These are phyloP conservation scores for Xestia c-nigrum DNA, from an alignment of 2,888 invertebrate genomes.

Conservation along the genomic window DNA sequence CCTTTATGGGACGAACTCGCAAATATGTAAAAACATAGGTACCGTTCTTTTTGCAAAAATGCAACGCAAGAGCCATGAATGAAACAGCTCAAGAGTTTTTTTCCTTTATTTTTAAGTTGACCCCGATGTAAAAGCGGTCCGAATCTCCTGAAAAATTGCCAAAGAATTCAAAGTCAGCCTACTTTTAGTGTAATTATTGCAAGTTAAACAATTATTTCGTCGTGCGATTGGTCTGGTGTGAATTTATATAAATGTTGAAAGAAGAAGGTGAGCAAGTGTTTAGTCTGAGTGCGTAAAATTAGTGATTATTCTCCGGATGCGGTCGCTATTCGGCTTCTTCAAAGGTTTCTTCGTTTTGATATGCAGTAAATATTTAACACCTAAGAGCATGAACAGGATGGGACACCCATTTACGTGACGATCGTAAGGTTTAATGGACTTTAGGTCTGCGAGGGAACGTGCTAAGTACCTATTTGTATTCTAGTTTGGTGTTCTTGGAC, in stretches of 20 bases:
- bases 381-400: conserved; percentile 15
- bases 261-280: conserved; percentile 45
- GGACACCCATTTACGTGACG: neutral
- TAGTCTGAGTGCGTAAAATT: conserved; percentile 44
- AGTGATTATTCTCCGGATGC: conserved; percentile 34
- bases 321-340: conserved; percentile 22
- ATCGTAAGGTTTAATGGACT: conserved; percentile 6
- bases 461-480: neutral
- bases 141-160: neutral
- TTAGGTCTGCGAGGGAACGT: neutral
- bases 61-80: neutral
- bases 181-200: neutral
- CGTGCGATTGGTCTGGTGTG: conserved; percentile 17
- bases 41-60: too few species aligned
- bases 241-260: conserved; percentile 31
- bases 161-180: conserved; percentile 6
- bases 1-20: neutral
- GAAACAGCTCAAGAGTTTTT: neutral
- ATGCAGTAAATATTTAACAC: conserved; percentile 19
- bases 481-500: neutral
- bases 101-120: neutral
- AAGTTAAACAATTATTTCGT: conserved; percentile 7
- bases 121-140: too few species aligned
- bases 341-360: conserved; percentile 38
- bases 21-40: neutral